Evolutionary conservation across 2,888 invertebrate species (phyloP).

Genomic region (Cyclophora punctaria): DNA sequence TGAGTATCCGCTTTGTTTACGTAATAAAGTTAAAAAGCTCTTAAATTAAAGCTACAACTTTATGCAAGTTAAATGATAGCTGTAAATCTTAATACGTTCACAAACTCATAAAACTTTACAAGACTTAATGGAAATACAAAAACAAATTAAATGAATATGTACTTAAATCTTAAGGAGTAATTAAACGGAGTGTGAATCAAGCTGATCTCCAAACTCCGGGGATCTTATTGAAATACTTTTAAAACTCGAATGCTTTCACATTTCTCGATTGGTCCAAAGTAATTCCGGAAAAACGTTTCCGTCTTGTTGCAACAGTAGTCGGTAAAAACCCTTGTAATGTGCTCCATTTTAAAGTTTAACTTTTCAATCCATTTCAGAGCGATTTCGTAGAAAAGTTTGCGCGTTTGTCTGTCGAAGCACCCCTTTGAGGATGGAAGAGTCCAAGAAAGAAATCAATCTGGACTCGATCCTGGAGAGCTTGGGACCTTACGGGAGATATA

Average conservation of each 20-base stretch:
- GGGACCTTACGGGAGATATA: conserved; percentile 64
- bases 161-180: too few relatives aligned
- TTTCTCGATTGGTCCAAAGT: not conserved
- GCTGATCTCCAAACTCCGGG: too few relatives aligned
- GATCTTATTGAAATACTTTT: not conserved
- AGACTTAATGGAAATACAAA: too few relatives aligned
- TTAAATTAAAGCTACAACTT: too few relatives aligned
- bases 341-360: conserved; percentile 18
- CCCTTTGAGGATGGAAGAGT: conserved; percentile 42
- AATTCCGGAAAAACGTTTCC: conserved; percentile 1
- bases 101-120: too few relatives aligned
- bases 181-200: too few relatives aligned
- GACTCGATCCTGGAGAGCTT: conserved; percentile 62
- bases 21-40: too few relatives aligned
- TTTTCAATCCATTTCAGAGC: conserved; percentile 35
- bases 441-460: conserved; percentile 62
- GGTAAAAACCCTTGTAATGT: conserved; percentile 8
- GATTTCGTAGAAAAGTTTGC: conserved; percentile 9
- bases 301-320: not conserved
- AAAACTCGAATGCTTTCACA: not conserved
- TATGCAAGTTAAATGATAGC: too few relatives aligned
- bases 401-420: conserved; percentile 1
- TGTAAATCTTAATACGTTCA: too few relatives aligned
- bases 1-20: too few relatives aligned
- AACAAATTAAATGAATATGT: too few relatives aligned